Evolutionary conservation across 2,797 vertebrate species (phyloP), one percentile per base, ranked within the genome.

Genomic region (Spinibarbus caldwelli): DNA sequence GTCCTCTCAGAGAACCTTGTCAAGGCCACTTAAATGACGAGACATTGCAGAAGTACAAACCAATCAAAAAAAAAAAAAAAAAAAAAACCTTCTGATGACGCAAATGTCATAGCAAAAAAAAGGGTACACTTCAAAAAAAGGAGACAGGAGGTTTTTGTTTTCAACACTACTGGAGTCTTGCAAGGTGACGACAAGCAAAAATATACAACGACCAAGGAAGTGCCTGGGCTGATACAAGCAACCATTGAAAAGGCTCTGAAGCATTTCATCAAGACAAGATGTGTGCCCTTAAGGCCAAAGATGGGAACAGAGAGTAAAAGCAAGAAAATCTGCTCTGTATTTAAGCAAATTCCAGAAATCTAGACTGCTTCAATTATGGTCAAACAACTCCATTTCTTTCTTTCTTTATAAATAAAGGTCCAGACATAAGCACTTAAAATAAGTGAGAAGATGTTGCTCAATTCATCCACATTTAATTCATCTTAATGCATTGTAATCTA

Each of bases 1-100:
- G 87, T 36, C 80, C 57, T 54, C 54, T 47, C 78, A 68, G 47
- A 79, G 78, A 86, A 82, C 64, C 17, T 26, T 89, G 89, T 79
- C 87, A 91, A 89, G 88, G 85, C 87, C 72, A 78, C 86, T 85
- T 73, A 54, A 85, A 49, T 49, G 52, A 80, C 80, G 15, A 52
- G 21, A 72, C 52, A 59, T 47, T 31, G n/a, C 5, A 52, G 43
- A 47, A 49, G 19, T 78, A 34, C 68, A 76, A 87, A 41, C 47
- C 38, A 57, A 36, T 43, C n/a, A n/a, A n/a, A n/a, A n/a, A n/a
- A n/a, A n/a, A n/a, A n/a, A n/a, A n/a, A 79, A 83, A 86, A 88
- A 88, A 80, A 67, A 43, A 70, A 57, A 36, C 26, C 38, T 54
- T 83, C 67, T 83, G 68, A 49, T 52, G 34, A 31, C 1, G n/a